phyloP scores from a whole-genome alignment of 2,113 vertebrate species.

The Toxotes jaculatrix region DNA sequence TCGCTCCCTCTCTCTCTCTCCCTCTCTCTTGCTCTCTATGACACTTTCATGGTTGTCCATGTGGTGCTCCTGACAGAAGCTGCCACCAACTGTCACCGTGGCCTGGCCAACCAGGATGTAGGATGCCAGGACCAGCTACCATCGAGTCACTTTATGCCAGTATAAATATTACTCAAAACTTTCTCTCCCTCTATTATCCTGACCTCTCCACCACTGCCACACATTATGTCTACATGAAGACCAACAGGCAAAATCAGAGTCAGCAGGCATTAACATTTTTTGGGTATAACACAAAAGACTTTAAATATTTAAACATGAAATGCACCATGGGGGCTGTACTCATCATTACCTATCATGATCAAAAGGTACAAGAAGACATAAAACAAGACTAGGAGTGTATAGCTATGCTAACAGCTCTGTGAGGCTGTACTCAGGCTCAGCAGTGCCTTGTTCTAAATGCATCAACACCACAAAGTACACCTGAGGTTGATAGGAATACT shows the following conservation, averaged over 20 bases:
- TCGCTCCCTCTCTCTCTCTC: slow-evolving; percentile 3
- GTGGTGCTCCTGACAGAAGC: slow-evolving; percentile 56
- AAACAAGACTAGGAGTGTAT: too few relatives aligned
- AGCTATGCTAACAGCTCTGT: background rate
- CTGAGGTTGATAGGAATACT: too few relatives aligned
- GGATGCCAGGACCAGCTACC: slow-evolving; percentile 35
- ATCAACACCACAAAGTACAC: background rate
- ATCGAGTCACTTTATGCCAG: slow-evolving; percentile 38
- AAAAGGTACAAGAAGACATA: background rate
- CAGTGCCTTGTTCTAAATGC: background rate
- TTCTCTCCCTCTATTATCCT: background rate
- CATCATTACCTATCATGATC: background rate
- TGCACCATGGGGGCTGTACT: background rate
- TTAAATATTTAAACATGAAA: background rate
- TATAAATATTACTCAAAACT: slow-evolving; percentile 53
- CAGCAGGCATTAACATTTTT: background rate
- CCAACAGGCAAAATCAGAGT: background rate
- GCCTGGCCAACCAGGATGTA: slow-evolving; percentile 41
- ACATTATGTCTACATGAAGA: background rate
- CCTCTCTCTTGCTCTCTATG: background rate
- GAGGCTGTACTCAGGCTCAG: background rate
- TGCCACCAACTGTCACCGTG: slow-evolving; percentile 63
- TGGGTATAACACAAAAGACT: background rate
- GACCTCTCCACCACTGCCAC: background rate
- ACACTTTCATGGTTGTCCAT: slow-evolving; percentile 43